Evolutionary conservation across 2,888 invertebrate genomes (phyloP).

Genomic region (Onthophagus sagittarius): DNA sequence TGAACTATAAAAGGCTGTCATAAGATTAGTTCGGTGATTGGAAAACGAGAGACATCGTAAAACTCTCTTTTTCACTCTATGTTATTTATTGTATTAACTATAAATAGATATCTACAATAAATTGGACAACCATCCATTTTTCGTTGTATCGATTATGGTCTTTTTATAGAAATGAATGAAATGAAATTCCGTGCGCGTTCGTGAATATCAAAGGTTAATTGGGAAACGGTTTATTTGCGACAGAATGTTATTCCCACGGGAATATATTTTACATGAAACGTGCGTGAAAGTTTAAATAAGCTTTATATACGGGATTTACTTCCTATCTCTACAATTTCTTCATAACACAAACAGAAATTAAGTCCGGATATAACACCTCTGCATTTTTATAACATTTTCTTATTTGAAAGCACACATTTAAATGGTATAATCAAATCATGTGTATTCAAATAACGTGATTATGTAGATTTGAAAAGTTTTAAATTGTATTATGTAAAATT

Average conservation of each 20-base stretch:
- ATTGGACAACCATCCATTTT: not conserved
- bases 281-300: not conserved
- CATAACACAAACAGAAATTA: too few relatives aligned
- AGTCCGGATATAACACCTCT: not conserved
- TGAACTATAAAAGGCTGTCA: not conserved
- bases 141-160: not conserved
- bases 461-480: too few relatives aligned
- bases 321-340: not conserved
- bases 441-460: too few relatives aligned
- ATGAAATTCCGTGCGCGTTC: not conserved
- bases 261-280: not conserved
- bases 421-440: too few relatives aligned
- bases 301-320: not conserved
- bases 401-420: too few relatives aligned
- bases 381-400: not conserved
- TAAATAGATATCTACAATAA: not conserved
- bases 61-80: too few relatives aligned
- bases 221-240: not conserved
- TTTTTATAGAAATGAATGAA: too few relatives aligned
- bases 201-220: not conserved
- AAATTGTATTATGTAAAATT: too few relatives aligned
- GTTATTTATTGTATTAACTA: too few relatives aligned
- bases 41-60: too few relatives aligned
- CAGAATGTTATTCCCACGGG: not conserved
- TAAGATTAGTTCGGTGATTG: not conserved